phyloP scores from a whole-genome alignment of 2,113 vertebrate genomes.

The Psammodynastes pulverulentus region DNA sequence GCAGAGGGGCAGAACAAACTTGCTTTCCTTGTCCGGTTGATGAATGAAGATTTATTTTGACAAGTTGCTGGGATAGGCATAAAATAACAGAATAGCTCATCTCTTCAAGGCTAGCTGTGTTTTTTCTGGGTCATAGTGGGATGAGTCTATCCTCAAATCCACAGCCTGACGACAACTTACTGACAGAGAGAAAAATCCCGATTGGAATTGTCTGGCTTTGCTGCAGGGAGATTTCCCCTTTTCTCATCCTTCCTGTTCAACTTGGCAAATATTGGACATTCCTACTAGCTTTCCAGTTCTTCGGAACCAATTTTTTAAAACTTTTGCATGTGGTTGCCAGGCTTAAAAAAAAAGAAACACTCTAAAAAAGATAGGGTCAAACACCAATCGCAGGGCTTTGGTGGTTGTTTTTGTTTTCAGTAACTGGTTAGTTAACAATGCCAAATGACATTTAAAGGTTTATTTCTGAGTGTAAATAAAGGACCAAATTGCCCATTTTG shows the following conservation, averaged over 20 bases:
- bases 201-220: slow-evolving; percentile 3
- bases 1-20: slow-evolving; percentile 27
- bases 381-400: background rate
- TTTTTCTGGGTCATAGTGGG: slow-evolving; percentile 48
- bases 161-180: background rate
- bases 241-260: background rate
- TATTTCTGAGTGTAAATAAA: background rate
- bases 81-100: slow-evolving; percentile 31
- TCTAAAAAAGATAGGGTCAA: background rate
- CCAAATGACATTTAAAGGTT: background rate
- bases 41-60: slow-evolving; percentile 56
- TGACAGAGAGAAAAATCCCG: fast-evolving
- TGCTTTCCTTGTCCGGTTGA: slow-evolving; percentile 15
- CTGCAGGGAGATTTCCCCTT: background rate
- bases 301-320: slow-evolving; percentile 30
- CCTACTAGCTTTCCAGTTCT: slow-evolving; percentile 29
- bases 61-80: slow-evolving; percentile 42
- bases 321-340: slow-evolving; percentile 37
- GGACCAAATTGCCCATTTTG: background rate
- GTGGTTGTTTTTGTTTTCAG: slow-evolving; percentile 10
- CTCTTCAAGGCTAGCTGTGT: slow-evolving; percentile 29
- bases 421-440: background rate
- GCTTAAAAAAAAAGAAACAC: background rate
- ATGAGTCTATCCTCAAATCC: slow-evolving; percentile 45
- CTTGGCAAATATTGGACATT: slow-evolving; percentile 41